Evolutionary conservation across 1,140 invertebrate species (phyloP).

Genomic region (Lucilia cuprina): DNA sequence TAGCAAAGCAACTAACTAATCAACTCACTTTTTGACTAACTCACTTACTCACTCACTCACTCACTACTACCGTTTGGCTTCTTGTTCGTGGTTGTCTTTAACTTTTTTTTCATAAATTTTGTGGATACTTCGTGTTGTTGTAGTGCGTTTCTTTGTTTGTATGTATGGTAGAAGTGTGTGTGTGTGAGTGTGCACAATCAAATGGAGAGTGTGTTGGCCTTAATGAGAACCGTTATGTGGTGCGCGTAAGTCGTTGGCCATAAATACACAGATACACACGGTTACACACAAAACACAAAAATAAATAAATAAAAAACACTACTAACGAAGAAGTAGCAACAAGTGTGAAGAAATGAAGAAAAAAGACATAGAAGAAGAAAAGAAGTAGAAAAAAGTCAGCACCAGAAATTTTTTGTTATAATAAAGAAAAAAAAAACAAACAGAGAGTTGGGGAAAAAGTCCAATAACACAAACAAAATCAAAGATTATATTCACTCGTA

Average conservation of each 20-base stretch:
- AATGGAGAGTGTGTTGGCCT: slow-evolving; percentile 47
- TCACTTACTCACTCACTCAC: slow-evolving; percentile 5
- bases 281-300: too few relatives aligned
- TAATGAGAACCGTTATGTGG: slow-evolving; percentile 60
- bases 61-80: slow-evolving; percentile 25
- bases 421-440: background rate
- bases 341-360: slow-evolving; percentile 6
- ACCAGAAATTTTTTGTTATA: background rate
- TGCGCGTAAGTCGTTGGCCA: slow-evolving; percentile 41
- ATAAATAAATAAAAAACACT: too few relatives aligned
- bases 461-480: background rate
- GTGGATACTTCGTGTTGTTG: background rate
- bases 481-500: background rate
- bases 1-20: background rate
- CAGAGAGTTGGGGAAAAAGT: background rate
- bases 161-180: background rate
- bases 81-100: background rate
- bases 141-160: background rate
- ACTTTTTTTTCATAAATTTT: background rate
- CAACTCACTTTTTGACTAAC: background rate
- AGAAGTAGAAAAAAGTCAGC: background rate
- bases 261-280: background rate
- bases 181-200: slow-evolving; percentile 10
- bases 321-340: slow-evolving; percentile 1
- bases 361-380: background rate